Percentiles rank a stretch among this genome's conserved stretches.
phyloP scores from a whole-genome alignment of 2,888 invertebrate genomes.

The Atrina japonica region DNA sequence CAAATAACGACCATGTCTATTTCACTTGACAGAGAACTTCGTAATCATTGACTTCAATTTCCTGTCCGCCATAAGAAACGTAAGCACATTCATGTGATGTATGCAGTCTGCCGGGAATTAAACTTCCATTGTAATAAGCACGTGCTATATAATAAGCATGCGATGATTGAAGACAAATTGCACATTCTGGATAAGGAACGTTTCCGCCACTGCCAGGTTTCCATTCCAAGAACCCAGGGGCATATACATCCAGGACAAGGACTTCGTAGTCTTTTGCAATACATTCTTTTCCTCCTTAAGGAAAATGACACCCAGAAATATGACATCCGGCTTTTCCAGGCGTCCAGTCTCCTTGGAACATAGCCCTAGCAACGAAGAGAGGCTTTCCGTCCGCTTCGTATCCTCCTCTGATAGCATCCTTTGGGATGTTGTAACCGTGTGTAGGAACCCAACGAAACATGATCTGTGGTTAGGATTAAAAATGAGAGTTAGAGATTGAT shows the following conservation, averaged over 20 bases:
- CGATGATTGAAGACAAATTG: neutral
- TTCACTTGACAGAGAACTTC: slow-evolving; percentile 19
- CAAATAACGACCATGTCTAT: too few species aligned
- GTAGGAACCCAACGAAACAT: slow-evolving; percentile 19
- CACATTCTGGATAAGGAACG: neutral
- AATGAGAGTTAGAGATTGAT: too few species aligned
- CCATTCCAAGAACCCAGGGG: slow-evolving; percentile 9
- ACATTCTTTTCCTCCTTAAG: slow-evolving; percentile 1
- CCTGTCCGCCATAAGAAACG: slow-evolving; percentile 16
- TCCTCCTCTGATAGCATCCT: slow-evolving; percentile 2
- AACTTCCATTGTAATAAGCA: neutral
- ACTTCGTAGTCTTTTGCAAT: slow-evolving; percentile 17
- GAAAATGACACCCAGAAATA: slow-evolving; percentile 15
- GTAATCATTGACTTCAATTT: slow-evolving; percentile 6
- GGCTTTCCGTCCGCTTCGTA: slow-evolving; percentile 12
- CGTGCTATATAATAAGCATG: slow-evolving; percentile 3
- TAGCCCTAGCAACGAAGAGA: slow-evolving; percentile 18
- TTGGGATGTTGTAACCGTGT: neutral
- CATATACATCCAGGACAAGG: neutral
- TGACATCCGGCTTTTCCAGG: slow-evolving; percentile 10
- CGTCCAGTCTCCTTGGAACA: neutral
- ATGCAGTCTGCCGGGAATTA: slow-evolving; percentile 19
- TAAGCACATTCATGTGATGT: slow-evolving; percentile 4
- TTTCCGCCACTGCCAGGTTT: neutral
- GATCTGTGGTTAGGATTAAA: too few species aligned